These are phyloP conservation scores for Rotaria socialis DNA, from an alignment of 2,888 invertebrate species.

Conservation along the genomic window DNA sequence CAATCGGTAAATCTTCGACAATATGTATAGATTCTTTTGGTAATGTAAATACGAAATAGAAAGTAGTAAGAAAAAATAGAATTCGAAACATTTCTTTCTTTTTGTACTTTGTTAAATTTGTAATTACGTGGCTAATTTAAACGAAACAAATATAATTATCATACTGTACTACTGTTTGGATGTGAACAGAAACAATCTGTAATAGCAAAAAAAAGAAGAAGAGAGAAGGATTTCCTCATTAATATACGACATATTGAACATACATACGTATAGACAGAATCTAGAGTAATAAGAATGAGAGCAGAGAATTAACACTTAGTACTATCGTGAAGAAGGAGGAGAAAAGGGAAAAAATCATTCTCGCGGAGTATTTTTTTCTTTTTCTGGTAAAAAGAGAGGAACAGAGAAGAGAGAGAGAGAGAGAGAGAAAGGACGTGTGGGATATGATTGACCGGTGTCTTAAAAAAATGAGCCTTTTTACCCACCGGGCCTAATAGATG, in stretches of 20 bases:
- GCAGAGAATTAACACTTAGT: not conserved
- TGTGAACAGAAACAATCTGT: slow-evolving; percentile 17
- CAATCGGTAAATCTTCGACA: slow-evolving; percentile 28
- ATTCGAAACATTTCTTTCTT: not conserved
- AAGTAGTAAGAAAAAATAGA: not conserved
- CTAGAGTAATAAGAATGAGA: not conserved
- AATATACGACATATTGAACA: slow-evolving; percentile 28
- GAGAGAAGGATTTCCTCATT: slow-evolving; percentile 30
- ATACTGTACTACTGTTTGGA: not conserved
- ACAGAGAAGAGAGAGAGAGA: not conserved
- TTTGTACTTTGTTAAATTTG: no score
- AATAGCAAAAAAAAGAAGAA: not conserved
- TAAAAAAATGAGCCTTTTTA: not conserved
- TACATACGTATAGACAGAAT: not conserved
- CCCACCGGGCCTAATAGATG: not conserved
- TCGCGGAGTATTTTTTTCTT: not conserved
- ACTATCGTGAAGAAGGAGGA: not conserved
- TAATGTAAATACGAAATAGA: not conserved
- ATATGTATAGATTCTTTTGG: not conserved
- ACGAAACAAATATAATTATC: not conserved
- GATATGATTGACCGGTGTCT: not conserved
- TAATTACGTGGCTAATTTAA: not conserved
- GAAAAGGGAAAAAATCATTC: not conserved
- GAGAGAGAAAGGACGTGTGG: not conserved
- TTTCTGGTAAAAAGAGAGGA: not conserved